Evolutionary conservation across 1,140 invertebrate species (phyloP), one percentile per base, ranked within the genome.

Genomic region (Branchinecta lindahli): DNA sequence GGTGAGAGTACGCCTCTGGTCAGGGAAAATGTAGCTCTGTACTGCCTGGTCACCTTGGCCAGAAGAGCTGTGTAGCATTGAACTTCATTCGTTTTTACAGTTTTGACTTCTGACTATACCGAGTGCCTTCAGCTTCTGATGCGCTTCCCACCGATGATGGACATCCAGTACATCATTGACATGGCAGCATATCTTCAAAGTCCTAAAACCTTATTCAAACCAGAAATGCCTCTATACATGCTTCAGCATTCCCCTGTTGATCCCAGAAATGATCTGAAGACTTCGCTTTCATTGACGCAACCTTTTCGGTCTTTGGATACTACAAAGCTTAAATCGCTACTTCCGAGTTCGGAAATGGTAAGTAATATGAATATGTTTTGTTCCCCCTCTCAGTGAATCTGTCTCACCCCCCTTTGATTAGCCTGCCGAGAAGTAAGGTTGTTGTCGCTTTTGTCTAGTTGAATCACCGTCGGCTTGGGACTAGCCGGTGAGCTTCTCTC

Each of bases 101-200:
- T 88, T 69, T 74, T 88, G 15, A 73, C 78, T 15, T 82, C 81
- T 73, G 87, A 88, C 76, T 86, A 88, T 75, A 82, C 84, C 3
- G 79, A 79, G 15, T 86, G 85, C 74, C 77, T 88, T 46, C 83
- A 81, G 12, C 80, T 82, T 73, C 76, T 88, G 18, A 88, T 88
- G 87, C 79, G 83, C 67, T 88, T 86, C 78, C 87, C 87, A 10
- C 80, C 79, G 10, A 80, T 84, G 52, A 79, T 81, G 8, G 87
- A 88, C 75, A 81, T 87, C 2, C 80, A 83, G 69, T 80, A 82
- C 73, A 84, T 88, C 71, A 82, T 88, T 68, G 80, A 85, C 65
- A 82, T 85, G 74, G 85, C 85, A 3, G 76, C 86, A 0, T 82
- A 85, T 75, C 80, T 88, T 71, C 77, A 82, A 73, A 82, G 85